Percentiles rank a stretch among this genome's conserved stretches.
Evolutionary conservation across 2,888 invertebrate species (phyloP).

Genomic region (Furcula furcula): DNA sequence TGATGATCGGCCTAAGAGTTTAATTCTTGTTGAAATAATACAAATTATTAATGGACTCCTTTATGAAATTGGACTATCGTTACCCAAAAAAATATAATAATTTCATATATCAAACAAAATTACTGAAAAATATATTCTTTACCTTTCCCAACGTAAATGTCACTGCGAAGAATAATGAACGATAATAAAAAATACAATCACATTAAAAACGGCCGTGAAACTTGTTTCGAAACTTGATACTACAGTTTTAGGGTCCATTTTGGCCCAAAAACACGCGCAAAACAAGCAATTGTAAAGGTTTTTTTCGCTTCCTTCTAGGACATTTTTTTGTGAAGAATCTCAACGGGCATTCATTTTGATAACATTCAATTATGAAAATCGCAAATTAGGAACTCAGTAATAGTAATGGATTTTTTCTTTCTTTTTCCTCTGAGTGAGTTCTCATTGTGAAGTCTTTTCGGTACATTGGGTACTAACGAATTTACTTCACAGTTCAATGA

Average conservation of each 20-base stretch:
- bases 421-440: slow-evolving; percentile 21
- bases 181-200: slow-evolving; percentile 27
- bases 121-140: slow-evolving; percentile 7
- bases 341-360: slow-evolving; percentile 48
- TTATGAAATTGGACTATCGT: too few species aligned
- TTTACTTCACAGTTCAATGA: slow-evolving; percentile 46
- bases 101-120: not conserved
- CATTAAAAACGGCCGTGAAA: slow-evolving; percentile 9
- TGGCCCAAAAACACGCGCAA: slow-evolving; percentile 18
- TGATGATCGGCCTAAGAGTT: too few species aligned
- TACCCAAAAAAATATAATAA: too few species aligned
- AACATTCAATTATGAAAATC: slow-evolving; percentile 61
- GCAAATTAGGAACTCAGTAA: slow-evolving; percentile 44
- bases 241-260: slow-evolving; percentile 24
- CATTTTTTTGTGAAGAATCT: slow-evolving; percentile 37
- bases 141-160: slow-evolving; percentile 14
- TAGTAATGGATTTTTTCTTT: slow-evolving; percentile 26
- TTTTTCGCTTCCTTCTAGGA: slow-evolving; percentile 25
- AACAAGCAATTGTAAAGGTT: slow-evolving; percentile 40
- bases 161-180: slow-evolving; percentile 21
- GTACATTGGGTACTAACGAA: slow-evolving; percentile 51
- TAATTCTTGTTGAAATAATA: too few species aligned
- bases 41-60: too few species aligned
- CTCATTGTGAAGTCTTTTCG: slow-evolving; percentile 41
- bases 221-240: slow-evolving; percentile 12